Conservation (phyloP, 2,113 vertebrate genomes). For the Apteryx owenii region DNA sequence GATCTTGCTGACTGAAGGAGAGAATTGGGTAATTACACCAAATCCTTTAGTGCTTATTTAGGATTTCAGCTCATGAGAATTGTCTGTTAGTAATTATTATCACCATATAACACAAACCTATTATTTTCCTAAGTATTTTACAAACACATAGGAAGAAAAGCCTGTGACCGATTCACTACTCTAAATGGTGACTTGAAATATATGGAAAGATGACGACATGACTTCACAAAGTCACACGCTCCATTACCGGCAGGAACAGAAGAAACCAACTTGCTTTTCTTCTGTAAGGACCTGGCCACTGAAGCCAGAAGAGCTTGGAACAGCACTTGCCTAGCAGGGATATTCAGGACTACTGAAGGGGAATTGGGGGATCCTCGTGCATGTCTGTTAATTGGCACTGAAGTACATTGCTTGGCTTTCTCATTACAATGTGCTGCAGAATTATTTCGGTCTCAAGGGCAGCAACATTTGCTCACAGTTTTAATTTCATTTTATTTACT, state of each 20-base stretch:
- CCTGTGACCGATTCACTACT: neutral
- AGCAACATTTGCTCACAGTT: neutral
- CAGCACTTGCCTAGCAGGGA: neutral
- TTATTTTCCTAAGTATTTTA: neutral
- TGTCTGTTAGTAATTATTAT: neutral
- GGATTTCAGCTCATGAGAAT: neutral
- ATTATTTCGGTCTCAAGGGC: neutral
- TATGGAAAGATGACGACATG: neutral
- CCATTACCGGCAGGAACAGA: neutral
- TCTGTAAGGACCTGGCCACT: neutral
- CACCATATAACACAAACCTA: neutral
- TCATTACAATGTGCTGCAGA: rapidly evolving
- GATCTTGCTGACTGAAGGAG: neutral
- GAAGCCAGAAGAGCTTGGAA: neutral
- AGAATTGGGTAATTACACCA: conserved; percentile 29
- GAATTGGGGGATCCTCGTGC: neutral
- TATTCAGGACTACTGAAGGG: neutral
- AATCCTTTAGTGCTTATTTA: neutral
- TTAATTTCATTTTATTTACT: conserved; percentile 33
- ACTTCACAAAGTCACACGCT: neutral
- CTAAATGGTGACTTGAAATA: neutral
- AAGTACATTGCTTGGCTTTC: neutral
- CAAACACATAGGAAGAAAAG: neutral
- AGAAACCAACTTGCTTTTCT: neutral
- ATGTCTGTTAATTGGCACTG: neutral